Conservation (phyloP, 2,113 vertebrate species). For the Pleuronectes platessa region DNA sequence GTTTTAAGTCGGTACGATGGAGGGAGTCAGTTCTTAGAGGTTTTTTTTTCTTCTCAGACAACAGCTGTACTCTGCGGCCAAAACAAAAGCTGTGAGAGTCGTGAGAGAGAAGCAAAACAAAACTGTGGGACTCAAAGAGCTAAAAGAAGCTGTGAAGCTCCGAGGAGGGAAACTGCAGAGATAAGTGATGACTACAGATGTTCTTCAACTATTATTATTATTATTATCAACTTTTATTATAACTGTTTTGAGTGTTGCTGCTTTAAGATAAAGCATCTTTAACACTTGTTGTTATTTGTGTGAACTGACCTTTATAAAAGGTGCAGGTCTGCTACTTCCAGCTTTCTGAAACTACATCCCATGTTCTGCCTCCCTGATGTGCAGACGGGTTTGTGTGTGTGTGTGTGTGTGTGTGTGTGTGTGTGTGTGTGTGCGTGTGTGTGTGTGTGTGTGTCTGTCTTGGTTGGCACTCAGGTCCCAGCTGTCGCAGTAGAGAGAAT, state of each 20-base stretch:
- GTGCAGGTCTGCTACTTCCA: background rate
- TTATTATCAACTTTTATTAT: too few relatives aligned
- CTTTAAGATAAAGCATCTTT: too few relatives aligned
- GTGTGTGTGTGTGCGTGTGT: background rate
- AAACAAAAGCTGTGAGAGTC: background rate
- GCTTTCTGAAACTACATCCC: conserved; percentile 8
- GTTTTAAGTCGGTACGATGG: too few relatives aligned
- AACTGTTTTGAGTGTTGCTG: background rate
- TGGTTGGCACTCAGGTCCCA: conserved; percentile 64
- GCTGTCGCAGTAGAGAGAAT: conserved; percentile 61
- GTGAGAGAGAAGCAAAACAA: background rate
- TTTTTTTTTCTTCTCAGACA: background rate
- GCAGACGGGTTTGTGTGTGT: conserved; percentile 1
- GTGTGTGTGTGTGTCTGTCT: conserved; percentile 24
- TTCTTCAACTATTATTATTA: background rate
- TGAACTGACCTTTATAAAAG: conserved; percentile 1
- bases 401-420: conserved; percentile 15
- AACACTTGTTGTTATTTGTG: background rate
- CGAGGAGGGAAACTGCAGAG: background rate
- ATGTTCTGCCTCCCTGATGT: conserved; percentile 2
- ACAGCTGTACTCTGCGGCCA: background rate
- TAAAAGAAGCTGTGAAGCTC: background rate
- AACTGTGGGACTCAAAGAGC: background rate
- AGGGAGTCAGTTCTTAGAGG: background rate
- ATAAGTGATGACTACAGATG: background rate